These are phyloP conservation scores for Perithous albicinctus DNA, from an alignment of 2,888 invertebrate species.

Conservation along the genomic window DNA sequence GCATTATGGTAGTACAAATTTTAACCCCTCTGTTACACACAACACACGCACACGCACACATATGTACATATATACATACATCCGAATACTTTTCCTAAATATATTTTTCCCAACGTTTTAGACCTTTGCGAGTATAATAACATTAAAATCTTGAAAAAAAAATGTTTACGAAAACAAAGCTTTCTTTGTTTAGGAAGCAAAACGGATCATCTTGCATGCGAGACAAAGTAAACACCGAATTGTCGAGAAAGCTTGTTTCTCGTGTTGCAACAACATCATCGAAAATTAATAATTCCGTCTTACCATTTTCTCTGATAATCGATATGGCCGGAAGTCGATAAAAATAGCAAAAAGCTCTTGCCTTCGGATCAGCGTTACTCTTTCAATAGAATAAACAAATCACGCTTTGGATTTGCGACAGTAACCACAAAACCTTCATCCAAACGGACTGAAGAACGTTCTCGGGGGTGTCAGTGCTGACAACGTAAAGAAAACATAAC, in stretches of 20 bases:
- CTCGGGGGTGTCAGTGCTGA: background rate
- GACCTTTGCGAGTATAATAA: no score
- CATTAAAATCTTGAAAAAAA: no score
- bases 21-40: no score
- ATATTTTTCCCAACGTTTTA: no score
- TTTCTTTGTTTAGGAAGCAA: no score
- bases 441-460: constrained; percentile 47
- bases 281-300: background rate
- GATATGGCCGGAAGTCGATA: background rate
- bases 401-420: constrained; percentile 4
- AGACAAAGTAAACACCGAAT: background rate
- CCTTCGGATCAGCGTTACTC: background rate
- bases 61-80: no score
- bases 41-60: no score
- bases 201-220: background rate
- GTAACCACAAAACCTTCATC: constrained; percentile 57
- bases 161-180: no score
- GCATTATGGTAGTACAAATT: no score
- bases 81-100: no score
- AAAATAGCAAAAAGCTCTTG: background rate
- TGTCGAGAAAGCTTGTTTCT: background rate
- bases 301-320: constrained; percentile 23
- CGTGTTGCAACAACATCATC: background rate
- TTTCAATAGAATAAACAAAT: constrained; percentile 42
- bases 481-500: background rate